Percentiles rank a stretch among this genome's conserved stretches.
These are phyloP conservation scores for Apis cerana DNA, from an alignment of 1,140 invertebrate genomes.

Conservation along the genomic window DNA sequence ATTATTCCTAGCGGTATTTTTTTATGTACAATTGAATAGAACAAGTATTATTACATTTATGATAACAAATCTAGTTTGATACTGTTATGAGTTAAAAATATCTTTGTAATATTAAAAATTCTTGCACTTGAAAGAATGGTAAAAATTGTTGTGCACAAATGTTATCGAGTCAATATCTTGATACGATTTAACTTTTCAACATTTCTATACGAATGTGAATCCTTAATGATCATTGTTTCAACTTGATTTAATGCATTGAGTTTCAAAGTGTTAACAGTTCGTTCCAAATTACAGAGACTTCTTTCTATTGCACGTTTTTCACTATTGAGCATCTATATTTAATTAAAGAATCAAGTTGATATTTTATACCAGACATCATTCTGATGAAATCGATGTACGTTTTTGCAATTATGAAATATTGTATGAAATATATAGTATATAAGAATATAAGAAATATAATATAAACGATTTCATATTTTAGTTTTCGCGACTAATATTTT, in stretches of 20 bases:
- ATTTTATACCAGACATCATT: constrained; percentile 21
- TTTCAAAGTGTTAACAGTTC: constrained; percentile 65
- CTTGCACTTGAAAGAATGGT: neutral
- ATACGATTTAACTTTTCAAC: constrained; percentile 68
- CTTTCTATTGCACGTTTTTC: constrained; percentile 72
- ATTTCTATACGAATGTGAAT: constrained; percentile 60
- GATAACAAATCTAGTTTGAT: constrained; percentile 23
- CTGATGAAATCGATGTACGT: constrained; percentile 23
- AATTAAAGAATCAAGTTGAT: constrained; percentile 47
- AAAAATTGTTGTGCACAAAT: constrained; percentile 16
- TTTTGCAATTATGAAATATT: constrained; percentile 32
- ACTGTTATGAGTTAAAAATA: constrained; percentile 15
- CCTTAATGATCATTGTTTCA: constrained; percentile 57
- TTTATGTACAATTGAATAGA: constrained; percentile 40
- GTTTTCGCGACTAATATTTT: neutral
- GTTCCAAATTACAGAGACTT: constrained; percentile 69
- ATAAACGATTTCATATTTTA: neutral
- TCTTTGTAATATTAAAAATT: constrained; percentile 35
- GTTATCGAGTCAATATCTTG: constrained; percentile 52
- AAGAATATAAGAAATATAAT: neutral
- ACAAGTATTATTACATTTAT: constrained; percentile 37
- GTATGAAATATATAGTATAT: constrained; percentile 37
- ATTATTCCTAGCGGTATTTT: constrained; percentile 33
- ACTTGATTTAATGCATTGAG: constrained; percentile 65
- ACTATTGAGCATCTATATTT: constrained; percentile 69